Evolutionary conservation across 2,797 vertebrate species (phyloP), one percentile per base, ranked within the genome.

Genomic region (Hirundo rustica): DNA sequence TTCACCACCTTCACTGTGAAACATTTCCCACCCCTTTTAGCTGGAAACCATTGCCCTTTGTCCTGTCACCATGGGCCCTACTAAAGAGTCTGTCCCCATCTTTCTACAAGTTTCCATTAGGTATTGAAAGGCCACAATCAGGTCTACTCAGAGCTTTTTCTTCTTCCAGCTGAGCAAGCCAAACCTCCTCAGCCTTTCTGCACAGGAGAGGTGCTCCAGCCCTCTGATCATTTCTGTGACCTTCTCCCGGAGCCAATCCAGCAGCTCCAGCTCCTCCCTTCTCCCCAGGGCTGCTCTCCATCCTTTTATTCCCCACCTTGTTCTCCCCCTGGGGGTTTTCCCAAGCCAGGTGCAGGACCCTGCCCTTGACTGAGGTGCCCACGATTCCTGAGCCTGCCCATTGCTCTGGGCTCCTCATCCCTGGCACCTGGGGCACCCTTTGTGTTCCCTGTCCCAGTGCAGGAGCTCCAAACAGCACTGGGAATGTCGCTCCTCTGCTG

Each of bases 331-430:
- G 44, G 20, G 55, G 18, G 8, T 5, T 54, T 20, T 14, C 47
- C 54, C 0, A 0, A 17, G 38, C 26, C 38, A 4, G 48, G 11
- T 10, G 38, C 14, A 34, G 50, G 74, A 36, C n/a, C 10, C n/a
- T 40, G 65, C 12, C 2, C 45, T 32, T 19, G 12, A 3, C 8
- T 20, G 29, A 2, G 5, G 13, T 47, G 51, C 72, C 21, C 50
- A 13, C 87, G 20, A 21, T 42, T 38, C 58, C 38, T 40, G 27
- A 53, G 38, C 38, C 40, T 30, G 5, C 38, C 38, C 32, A 3
- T 10, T n/a, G 47, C 23, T 61, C 64, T 47, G 62, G 34, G 38
- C 25, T 21, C 10, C 47, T 62, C 7, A 0, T 36, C 13, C 13
- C 25, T 14, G 34, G 21, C 9, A 4, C 26, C 36, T 50, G 60